Evolutionary conservation across 2,888 invertebrate species (phyloP), one percentile per base, ranked within the genome.

Genomic region (Biston stratarius): DNA sequence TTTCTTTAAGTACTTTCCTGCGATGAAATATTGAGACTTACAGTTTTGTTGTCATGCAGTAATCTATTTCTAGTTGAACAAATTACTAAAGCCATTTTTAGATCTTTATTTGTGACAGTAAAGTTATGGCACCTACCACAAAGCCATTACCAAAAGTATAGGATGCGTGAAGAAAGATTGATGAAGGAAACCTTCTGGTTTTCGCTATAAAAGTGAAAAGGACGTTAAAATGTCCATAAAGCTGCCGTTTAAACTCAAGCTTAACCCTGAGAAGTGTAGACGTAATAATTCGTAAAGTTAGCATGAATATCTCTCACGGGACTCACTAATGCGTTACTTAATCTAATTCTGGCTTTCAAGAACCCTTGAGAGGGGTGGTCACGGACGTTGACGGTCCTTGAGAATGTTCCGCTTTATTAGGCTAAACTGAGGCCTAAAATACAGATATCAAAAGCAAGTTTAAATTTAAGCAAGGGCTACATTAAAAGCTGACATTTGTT

Each of bases 201-300:
- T n/a, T 52, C 15, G 36, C 75, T 72, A 75, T 68, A 72, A 58
- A 63, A 56, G 55, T 15, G 44, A 55, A 64, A 71, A 73, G 56
- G 66, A 45, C 63, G 45, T 66, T 71, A 72, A 75, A 80, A 76
- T 59, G 65, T 63, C 70, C 70, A 74, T 79, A 75, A 81, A 74
- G 64, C 36, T 49, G 34, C 63, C 61, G 67, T 72, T 71, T 56
- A 64, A 45, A 70, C 62, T 70, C 59, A 61, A 60, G 59, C 63
- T 57, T 51, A 9, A 61, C 40, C 48, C 36, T 58, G 67, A 36
- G 47, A 38, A 47, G 48, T 49, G 49, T 70, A 56, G 61, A 74
- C 72, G 76, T 74, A 76, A 77, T 77, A 74, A 74, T 74, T 79
- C 64, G 66, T 67, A 61, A 79, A 78, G 72, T 70, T 76, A 49